Evolutionary conservation across 2,113 vertebrate species (phyloP), one percentile per base, ranked within the genome.

Genomic region (Apteryx owenii): DNA sequence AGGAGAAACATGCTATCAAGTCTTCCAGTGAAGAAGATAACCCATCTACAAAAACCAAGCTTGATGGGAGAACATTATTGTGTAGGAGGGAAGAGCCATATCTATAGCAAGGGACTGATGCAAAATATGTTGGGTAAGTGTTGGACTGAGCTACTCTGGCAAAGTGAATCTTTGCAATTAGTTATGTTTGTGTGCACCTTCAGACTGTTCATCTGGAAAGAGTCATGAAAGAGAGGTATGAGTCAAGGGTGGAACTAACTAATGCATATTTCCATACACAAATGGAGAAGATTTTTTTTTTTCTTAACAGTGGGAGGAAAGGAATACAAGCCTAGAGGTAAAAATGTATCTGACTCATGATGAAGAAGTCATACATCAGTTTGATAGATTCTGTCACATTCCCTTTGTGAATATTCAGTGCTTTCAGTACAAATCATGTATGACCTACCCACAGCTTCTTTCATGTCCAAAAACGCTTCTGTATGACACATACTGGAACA

Each of bases 231-330:
- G 44, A 48, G 58, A 46, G 17, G 28, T 76, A 38, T 95, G 96
- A 96, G 61, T 97, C 94, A 95, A 66, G 58, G 46, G 40, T 88
- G 62, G 87, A 85, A 94, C 44, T 40, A 65, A 19, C 53, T 75
- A 46, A 20, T 88, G 50, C 40, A 29, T 72, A 4, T 89, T 96
- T 89, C 78, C 78, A 73, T 33, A 53, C 68, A 89, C 58, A 85
- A 70, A 75, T 19, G 21, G 64, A 73, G 90, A 87, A 51, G 33
- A 3, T 29, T 2, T 10, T 2, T 13, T 81, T 38, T 44, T 46
- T 42, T 40, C 50, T 70, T 70, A 25, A 50, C 25, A 50, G 68
- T 93, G 71, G 87, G 96, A 97, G 86, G 80, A 83, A 68, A 64
- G 80, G 54, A 93, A 68, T 61, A 62, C 46, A 77, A 75, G 12